A percentile compares a stretch with the other conserved stretches of the same genome.
phyloP scores from a whole-genome alignment of 2,113 vertebrate genomes.

The Grammatotria lemairii region DNA sequence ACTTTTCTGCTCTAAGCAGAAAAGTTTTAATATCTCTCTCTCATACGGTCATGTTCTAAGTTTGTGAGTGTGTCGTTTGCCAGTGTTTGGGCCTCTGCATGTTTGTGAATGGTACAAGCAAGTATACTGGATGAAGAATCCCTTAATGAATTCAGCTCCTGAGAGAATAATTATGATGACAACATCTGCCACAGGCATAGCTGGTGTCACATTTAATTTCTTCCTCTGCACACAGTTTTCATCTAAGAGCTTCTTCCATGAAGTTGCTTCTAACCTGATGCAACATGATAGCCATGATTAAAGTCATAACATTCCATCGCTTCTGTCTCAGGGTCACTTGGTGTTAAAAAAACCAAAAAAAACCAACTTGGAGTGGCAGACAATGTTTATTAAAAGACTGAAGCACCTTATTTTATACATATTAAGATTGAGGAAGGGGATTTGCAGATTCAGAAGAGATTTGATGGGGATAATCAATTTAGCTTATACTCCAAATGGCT shows the following conservation, averaged over 20 bases:
- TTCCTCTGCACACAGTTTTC: not conserved
- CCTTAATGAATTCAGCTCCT: not conserved
- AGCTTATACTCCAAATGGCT: conserved; percentile 10
- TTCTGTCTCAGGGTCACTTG: not conserved
- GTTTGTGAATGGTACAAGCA: not conserved
- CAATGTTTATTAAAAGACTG: not conserved
- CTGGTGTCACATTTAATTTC: conserved; percentile 7
- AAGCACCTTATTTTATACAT: not conserved
- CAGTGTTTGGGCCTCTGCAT: not conserved
- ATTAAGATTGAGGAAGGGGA: not conserved
- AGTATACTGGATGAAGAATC: not conserved
- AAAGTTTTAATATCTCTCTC: not conserved
- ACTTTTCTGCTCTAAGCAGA: not conserved
- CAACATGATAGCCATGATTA: conserved; percentile 9
- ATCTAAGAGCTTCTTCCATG: not conserved
- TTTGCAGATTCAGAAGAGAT: conserved; percentile 12
- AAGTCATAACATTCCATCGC: not conserved
- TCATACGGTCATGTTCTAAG: not conserved
- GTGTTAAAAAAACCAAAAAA: not conserved
- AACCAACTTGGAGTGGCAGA: not conserved
- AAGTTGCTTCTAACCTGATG: not conserved
- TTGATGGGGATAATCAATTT: conserved; percentile 22
- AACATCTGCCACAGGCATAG: not conserved
- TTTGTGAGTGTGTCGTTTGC: not conserved
- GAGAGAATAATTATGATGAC: not conserved